These are phyloP conservation scores for Anabas testudineus DNA, from an alignment of 2,797 vertebrate genomes.

Conservation along the genomic window DNA sequence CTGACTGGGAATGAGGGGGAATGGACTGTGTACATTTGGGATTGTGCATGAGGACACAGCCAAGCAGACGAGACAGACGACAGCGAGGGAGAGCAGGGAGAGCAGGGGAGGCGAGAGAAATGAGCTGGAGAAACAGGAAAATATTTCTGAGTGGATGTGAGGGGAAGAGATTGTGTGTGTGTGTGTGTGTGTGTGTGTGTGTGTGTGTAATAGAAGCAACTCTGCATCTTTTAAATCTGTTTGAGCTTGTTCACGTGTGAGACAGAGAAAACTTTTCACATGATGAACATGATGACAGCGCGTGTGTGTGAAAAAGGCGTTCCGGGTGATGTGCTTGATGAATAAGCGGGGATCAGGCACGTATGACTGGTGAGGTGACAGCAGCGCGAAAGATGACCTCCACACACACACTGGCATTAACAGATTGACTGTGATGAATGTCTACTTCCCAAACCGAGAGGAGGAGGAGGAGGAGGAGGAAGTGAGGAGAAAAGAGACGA, in stretches of 20 bases:
- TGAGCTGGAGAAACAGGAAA: conserved; percentile 61
- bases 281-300: conserved; percentile 7
- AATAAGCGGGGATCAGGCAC: conserved; percentile 52
- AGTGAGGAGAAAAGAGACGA: conserved; percentile 23
- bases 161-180: conserved; percentile 19
- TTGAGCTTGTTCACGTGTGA: conserved; percentile 29
- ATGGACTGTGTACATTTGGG: conserved; percentile 68
- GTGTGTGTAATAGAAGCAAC: conserved; percentile 28
- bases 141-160: conserved; percentile 58
- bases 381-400: conserved; percentile 63
- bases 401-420: conserved; percentile 65
- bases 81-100: conserved; percentile 16
- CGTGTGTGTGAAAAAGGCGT: conserved; percentile 24
- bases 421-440: conserved; percentile 78
- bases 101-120: conserved; percentile 55
- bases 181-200: conserved; percentile 22
- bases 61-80: conserved; percentile 33
- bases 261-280: conserved; percentile 17
- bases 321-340: conserved; percentile 35
- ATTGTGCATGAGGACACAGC: conserved; percentile 61
- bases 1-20: conserved; percentile 52
- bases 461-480: conserved; percentile 47
- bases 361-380: conserved; percentile 58
- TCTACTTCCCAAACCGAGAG: conserved; percentile 50
- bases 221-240: conserved; percentile 29